Percentiles rank a stretch among this genome's conserved stretches.
Conservation (phyloP, 2,888 invertebrate genomes). For the Idaea biselata region DNA sequence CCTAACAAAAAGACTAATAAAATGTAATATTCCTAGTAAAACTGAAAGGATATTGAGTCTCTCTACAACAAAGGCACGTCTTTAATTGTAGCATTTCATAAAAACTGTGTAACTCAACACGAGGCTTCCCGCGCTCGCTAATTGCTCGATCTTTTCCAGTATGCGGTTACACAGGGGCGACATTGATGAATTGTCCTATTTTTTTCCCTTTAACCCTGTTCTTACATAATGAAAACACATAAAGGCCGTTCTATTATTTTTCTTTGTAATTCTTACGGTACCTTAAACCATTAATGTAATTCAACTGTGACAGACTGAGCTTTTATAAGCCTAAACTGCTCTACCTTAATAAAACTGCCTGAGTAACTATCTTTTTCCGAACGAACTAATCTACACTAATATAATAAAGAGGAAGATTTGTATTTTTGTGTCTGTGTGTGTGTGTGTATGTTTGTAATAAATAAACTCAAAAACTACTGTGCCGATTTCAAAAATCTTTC, state of each 20-base stretch:
- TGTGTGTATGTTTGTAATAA: too few relatives aligned
- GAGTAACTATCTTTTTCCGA: too few relatives aligned
- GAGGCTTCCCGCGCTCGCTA: slow-evolving; percentile 58
- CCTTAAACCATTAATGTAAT: not conserved
- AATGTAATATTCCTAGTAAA: slow-evolving; percentile 18
- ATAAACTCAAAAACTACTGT: too few relatives aligned
- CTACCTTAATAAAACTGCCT: too few relatives aligned
- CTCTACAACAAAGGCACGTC: slow-evolving; percentile 26
- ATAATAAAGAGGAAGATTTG: too few relatives aligned
- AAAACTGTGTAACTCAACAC: slow-evolving; percentile 64
- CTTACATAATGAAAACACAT: not conserved
- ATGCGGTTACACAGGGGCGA: slow-evolving; percentile 61
- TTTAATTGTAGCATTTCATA: slow-evolving; percentile 46
- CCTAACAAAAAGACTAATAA: slow-evolving; percentile 10
- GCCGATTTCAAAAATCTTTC: too few relatives aligned
- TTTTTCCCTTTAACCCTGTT: slow-evolving; percentile 6
- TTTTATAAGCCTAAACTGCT: too few relatives aligned
- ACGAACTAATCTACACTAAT: too few relatives aligned
- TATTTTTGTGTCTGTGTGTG: too few relatives aligned
- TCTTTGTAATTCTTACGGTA: not conserved
- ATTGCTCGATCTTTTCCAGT: slow-evolving; percentile 59
- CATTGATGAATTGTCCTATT: slow-evolving; percentile 15
- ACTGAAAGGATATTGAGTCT: slow-evolving; percentile 22
- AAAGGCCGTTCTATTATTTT: not conserved
- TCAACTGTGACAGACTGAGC: too few relatives aligned